Evolutionary conservation across 2,113 vertebrate genomes (phyloP), one percentile per base, ranked within the genome.

Genomic region (Notiomystis cincta): DNA sequence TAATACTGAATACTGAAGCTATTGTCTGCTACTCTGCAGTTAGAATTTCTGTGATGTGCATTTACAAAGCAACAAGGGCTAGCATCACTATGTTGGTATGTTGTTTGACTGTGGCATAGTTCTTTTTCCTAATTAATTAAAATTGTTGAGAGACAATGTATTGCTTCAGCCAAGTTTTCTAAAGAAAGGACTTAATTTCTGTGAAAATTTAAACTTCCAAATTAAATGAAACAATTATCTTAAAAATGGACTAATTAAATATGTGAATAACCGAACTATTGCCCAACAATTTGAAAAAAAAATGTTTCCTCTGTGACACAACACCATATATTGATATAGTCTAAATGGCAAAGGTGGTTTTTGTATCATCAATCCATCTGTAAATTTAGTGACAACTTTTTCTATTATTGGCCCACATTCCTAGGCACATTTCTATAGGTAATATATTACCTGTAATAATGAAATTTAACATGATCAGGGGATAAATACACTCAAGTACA

Each of bases 71-170:
- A 96, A 89, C 72, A 91, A 87, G 88, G 93, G 77, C 90, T 76
- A 94, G 90, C 6, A 37, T 93, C 82, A 91, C 91, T 94, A 15
- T 60, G 90, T 60, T 85, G 93, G 92, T 85, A 72, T 96, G 92
- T 89, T 92, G 94, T 64, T 93, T 66, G 81, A 95, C 88, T 91
- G 95, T 90, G 91, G 82, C 79, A 82, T 28, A 87, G 89, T 80
- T 96, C 44, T 95, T 91, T 94, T 76, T 77, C 79, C 23, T 94
- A 96, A 95, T 96, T 95, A 96, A 94, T 96, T 94, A 95, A 94
- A 97, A 96, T 93, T 95, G 85, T 88, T 97, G 85, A 87, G 37
- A 72, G 90, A 97, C 94, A 97, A 95, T 95, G 78, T 90, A 97
- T 88, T 94, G 80, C 75, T 89, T 65, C 77, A 94, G 83, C 70